phyloP scores from a whole-genome alignment of 1,140 invertebrate genomes.

The Phenacoccus solenopsis region DNA sequence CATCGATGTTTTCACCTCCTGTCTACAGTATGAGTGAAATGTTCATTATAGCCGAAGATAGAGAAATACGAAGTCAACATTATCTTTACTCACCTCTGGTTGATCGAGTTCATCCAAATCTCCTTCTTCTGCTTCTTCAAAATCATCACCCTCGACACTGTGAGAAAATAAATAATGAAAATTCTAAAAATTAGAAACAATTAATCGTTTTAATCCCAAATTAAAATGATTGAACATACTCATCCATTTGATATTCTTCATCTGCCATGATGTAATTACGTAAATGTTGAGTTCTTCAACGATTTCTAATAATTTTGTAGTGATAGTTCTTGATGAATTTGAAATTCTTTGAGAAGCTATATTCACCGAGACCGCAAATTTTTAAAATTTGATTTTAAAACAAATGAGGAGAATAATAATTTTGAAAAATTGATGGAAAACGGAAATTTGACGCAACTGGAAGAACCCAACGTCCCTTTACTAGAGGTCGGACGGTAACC shows the following conservation, averaged over 20 bases:
- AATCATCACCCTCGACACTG: constrained; percentile 55
- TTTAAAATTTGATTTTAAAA: too few species aligned
- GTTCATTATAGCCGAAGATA: background rate
- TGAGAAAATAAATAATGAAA: constrained; percentile 15
- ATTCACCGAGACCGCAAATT: too few species aligned
- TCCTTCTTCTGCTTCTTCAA: constrained; percentile 67
- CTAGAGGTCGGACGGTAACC: too few species aligned
- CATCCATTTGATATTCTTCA: constrained; percentile 60
- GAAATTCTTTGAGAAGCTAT: too few species aligned
- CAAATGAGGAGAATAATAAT: too few species aligned
- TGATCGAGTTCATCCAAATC: constrained; percentile 59
- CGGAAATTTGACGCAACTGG: too few species aligned
- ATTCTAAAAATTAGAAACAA: background rate
- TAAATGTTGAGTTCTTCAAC: too few species aligned
- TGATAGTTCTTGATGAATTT: too few species aligned
- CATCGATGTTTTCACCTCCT: constrained; percentile 53
- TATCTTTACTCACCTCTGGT: constrained; percentile 37
- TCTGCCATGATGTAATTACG: constrained; percentile 57
- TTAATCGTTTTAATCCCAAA: background rate
- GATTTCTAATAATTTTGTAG: too few species aligned
- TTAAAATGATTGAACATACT: constrained; percentile 39
- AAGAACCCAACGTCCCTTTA: too few species aligned
- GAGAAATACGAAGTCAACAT: constrained; percentile 20
- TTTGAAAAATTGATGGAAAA: too few species aligned
- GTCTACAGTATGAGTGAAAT: constrained; percentile 35